Base-by-base conservation (phyloP, 2,888 invertebrate species). In the Spatulosminthurus flaviceps region DNA sequence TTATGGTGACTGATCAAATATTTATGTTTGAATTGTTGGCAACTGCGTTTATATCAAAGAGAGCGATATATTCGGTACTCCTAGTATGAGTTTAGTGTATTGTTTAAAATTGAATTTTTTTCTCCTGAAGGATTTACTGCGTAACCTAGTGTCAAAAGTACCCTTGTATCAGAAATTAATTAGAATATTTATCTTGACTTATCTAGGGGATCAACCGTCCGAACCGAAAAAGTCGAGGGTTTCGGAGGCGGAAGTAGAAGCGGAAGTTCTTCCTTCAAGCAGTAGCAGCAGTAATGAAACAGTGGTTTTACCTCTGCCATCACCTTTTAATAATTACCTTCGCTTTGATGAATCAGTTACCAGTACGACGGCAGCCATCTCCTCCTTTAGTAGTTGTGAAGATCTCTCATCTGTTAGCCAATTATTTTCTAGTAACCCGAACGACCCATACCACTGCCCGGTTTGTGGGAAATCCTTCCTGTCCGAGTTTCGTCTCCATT, bases 381-480 rank as follows among this genome's bases (percentile, higher is more conserved):
- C 11, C n/a, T 64, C 64, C 64, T 24, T 64, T 2, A 64, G 11
- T 21, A 22, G 13, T 16, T 64, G 64, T 64, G 64, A 64, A 22
- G 64, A 64, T 64, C 64, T 64, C 64, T 64, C 64, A 22, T 64
- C 64, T 60, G 21, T 5, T 64, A 64, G 24, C 64, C 64, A 64
- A 64, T 22, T 64, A 26, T 64, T 64, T 64, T 64, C 64, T 24
- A 64, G 64, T 26, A 64, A 64, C 16, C 64, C 64, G 19, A 64
- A 64, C n/a, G 64, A 64, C 64, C 64, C 64, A 2, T 64, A 64
- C n/a, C 64, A 64, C 16, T 64, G 64, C 16, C 64, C 64, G 4
- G 64, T 64, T 1, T 64, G 64, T 26, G 64, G 64, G 19, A 64
- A 64, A 24, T 64, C 64, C 64, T 64, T 64, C 64, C 64, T 64